These are phyloP conservation scores for Cephalopachus bancanus DNA, from an alignment of 2,797 vertebrate species.

Conservation along the genomic window DNA sequence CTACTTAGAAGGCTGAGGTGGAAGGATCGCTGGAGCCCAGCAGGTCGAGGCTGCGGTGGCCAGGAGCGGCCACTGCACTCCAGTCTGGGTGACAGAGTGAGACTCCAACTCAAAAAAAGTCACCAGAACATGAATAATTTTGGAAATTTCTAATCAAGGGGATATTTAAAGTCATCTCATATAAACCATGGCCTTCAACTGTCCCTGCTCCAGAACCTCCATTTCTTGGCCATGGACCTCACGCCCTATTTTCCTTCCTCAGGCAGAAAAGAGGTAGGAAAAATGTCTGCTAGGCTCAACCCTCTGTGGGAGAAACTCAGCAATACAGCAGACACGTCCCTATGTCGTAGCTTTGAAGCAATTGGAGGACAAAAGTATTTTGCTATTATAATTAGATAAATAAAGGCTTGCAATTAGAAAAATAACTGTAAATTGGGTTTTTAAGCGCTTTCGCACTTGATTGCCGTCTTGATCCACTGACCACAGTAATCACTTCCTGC, in stretches of 20 bases:
- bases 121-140: slow-evolving; percentile 43
- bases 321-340: neutral
- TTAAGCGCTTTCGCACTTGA: neutral
- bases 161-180: neutral
- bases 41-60: too few species aligned
- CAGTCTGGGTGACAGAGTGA: too few species aligned
- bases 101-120: too few species aligned
- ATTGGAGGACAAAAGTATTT: neutral
- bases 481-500: neutral
- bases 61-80: too few species aligned
- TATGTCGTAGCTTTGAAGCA: neutral
- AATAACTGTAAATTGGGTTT: neutral
- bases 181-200: neutral
- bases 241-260: neutral
- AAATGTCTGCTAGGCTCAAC: neutral
- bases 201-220: neutral
- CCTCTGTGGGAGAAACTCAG: neutral
- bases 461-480: neutral
- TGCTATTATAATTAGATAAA: neutral
- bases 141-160: neutral
- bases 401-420: neutral
- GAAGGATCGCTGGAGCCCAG: too few species aligned
- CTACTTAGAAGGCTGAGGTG: too few species aligned
- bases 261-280: neutral
- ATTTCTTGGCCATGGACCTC: neutral